A percentile compares a stretch with the other conserved stretches of the same genome.
These are phyloP conservation scores for Phylloscopus trochiloides DNA, from an alignment of 2,113 vertebrate genomes.

Conservation along the genomic window DNA sequence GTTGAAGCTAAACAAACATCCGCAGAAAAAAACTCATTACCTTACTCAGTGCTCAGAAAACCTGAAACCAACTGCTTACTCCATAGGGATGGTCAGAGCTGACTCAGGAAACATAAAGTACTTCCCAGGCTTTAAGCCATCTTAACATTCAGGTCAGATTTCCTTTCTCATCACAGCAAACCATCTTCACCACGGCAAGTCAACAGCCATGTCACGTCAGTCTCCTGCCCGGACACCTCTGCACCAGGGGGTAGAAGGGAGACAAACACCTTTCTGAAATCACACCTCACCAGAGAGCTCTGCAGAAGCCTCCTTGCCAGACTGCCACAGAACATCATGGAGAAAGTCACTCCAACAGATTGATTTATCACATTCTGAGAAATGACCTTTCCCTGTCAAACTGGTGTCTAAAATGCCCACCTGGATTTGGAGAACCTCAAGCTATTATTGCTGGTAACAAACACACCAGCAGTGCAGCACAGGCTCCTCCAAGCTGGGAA, in stretches of 20 bases:
- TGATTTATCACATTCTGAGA: not conserved
- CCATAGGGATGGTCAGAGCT: slow-evolving; percentile 50
- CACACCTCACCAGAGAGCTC: not conserved
- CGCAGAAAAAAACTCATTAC: slow-evolving; percentile 15
- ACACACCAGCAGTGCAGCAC: not conserved
- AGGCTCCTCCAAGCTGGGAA: not conserved
- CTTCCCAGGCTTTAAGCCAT: slow-evolving; percentile 46
- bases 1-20: slow-evolving; percentile 52
- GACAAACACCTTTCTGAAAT: not conserved
- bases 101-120: slow-evolving; percentile 56
- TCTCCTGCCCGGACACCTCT: not conserved
- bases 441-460: not conserved
- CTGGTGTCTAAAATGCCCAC: not conserved
- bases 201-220: not conserved
- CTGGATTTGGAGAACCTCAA: not conserved
- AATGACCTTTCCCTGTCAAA: not conserved
- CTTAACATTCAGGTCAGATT: slow-evolving; percentile 65
- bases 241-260: not conserved
- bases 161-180: slow-evolving; percentile 48
- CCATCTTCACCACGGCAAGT: not conserved
- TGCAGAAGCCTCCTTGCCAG: not conserved
- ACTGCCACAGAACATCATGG: not conserved
- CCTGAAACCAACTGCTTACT: slow-evolving; percentile 42
- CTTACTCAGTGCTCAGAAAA: slow-evolving; percentile 42
- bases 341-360: not conserved